Percentiles rank a stretch among this genome's conserved stretches.
These are phyloP conservation scores for Marmota flaviventris DNA, from an alignment of 2,113 vertebrate genomes.

Conservation along the genomic window DNA sequence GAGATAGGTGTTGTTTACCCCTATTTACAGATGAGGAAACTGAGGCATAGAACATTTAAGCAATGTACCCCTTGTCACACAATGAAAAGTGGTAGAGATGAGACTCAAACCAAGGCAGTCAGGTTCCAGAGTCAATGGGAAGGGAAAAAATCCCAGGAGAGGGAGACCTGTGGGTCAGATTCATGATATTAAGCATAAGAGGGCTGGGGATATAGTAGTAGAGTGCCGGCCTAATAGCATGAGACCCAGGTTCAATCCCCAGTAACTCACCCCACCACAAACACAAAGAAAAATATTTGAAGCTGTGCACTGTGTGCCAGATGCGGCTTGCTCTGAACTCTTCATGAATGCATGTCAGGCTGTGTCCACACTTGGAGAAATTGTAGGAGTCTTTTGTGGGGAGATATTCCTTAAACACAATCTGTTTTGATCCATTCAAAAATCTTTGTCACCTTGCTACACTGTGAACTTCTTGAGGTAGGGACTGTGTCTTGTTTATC, in stretches of 20 bases:
- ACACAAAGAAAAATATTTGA: not conserved
- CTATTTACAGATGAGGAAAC: constrained; percentile 53
- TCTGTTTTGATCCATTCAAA: not conserved
- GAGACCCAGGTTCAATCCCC: not conserved
- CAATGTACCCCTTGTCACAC: not conserved
- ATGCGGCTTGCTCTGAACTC: not conserved
- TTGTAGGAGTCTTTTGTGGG: not conserved
- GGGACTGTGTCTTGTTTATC: not conserved
- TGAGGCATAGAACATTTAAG: not conserved
- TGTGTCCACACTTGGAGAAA: not conserved
- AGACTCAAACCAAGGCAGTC: not conserved
- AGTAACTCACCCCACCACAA: not conserved
- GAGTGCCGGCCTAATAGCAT: not conserved
- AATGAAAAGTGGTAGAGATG: constrained; percentile 6
- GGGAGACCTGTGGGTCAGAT: not conserved
- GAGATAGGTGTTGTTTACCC: not conserved
- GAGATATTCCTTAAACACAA: not conserved
- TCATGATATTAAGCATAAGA: not conserved
- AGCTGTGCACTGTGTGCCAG: not conserved
- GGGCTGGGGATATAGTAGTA: not conserved
- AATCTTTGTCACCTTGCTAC: not conserved
- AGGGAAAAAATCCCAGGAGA: not conserved
- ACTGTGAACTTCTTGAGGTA: not conserved
- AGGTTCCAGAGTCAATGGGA: not conserved
- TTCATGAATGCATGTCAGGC: not conserved